A percentile compares a stretch with the other conserved stretches of the same genome.
phyloP scores from a whole-genome alignment of 2,888 invertebrate species.

The Eremobia ochroleuca region DNA sequence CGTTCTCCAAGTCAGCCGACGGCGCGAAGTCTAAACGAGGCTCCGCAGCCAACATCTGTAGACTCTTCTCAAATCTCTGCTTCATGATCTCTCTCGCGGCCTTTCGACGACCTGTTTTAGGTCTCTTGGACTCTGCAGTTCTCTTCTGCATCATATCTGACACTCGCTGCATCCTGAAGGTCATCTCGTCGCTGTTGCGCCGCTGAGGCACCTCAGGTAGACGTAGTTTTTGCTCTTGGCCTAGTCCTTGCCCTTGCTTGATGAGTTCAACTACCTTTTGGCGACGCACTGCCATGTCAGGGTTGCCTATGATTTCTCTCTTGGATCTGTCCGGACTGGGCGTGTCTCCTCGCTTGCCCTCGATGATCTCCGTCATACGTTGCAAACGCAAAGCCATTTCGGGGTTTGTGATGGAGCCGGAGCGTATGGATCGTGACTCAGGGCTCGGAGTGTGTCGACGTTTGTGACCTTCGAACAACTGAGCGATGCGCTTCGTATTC shows the following conservation, averaged over 20 bases:
- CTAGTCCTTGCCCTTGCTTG: slow-evolving; percentile 64
- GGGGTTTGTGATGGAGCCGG: slow-evolving; percentile 76
- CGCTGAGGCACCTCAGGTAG: slow-evolving; percentile 69
- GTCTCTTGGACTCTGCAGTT: slow-evolving; percentile 86
- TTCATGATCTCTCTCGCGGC: slow-evolving; percentile 92
- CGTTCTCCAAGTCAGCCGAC: slow-evolving; percentile 94
- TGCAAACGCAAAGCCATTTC: slow-evolving; percentile 82
- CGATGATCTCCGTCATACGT: slow-evolving; percentile 84
- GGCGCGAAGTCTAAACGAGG: slow-evolving; percentile 91
- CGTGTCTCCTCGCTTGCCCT: slow-evolving; percentile 79
- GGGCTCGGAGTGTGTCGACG: slow-evolving; percentile 80
- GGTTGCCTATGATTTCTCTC: slow-evolving; percentile 78
- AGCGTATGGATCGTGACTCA: slow-evolving; percentile 73
- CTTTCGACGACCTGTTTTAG: slow-evolving; percentile 79
- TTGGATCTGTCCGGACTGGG: slow-evolving; percentile 80
- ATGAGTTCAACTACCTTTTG: slow-evolving; percentile 83
- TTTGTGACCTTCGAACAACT: slow-evolving; percentile 81
- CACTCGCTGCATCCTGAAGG: slow-evolving; percentile 93
- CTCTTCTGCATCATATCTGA: slow-evolving; percentile 94
- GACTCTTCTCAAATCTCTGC: slow-evolving; percentile 96
- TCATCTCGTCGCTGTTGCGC: slow-evolving; percentile 83
- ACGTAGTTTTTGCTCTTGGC: slow-evolving; percentile 73
- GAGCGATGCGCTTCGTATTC: slow-evolving; percentile 81
- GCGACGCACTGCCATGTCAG: slow-evolving; percentile 82
- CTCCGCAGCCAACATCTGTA: slow-evolving; percentile 96